A percentile compares a stretch with the other conserved stretches of the same genome.
These are phyloP conservation scores for Rhysida immarginata DNA, from an alignment of 1,140 invertebrate genomes.

Conservation along the genomic window DNA sequence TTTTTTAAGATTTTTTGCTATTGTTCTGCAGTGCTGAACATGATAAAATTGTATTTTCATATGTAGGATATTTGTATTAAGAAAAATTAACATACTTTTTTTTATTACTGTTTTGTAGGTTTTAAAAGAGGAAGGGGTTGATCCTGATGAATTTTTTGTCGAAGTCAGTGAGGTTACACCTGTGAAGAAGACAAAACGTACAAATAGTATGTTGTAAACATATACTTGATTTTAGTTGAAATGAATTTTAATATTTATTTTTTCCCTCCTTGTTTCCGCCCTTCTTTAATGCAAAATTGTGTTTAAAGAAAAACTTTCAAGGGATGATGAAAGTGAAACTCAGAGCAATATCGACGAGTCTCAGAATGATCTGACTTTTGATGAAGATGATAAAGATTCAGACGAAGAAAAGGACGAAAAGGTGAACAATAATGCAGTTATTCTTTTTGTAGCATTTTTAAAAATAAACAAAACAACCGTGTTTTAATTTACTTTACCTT, in stretches of 20 bases:
- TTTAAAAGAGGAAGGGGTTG: conserved; percentile 57
- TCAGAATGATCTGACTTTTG: conserved; percentile 6
- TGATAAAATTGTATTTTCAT: too few species aligned
- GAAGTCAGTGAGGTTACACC: conserved; percentile 28
- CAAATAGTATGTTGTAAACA: neutral
- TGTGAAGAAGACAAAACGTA: conserved; percentile 15
- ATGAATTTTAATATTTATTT: conserved; percentile 14
- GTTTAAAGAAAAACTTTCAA: conserved; percentile 8
- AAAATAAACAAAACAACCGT: too few species aligned
- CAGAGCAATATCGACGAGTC: conserved; percentile 10
- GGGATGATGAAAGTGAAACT: conserved; percentile 11
- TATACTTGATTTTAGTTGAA: neutral
- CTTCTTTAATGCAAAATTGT: neutral
- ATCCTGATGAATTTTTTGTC: conserved; percentile 59
- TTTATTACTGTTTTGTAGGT: conserved; percentile 48
- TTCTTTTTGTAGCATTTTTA: too few species aligned
- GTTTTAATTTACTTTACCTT: too few species aligned
- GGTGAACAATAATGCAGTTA: conserved; percentile 1
- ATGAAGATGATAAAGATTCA: conserved; percentile 9
- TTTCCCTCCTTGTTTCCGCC: neutral
- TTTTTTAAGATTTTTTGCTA: too few species aligned
- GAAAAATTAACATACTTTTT: too few species aligned
- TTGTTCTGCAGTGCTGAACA: too few species aligned
- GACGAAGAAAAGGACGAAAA: conserved; percentile 8
- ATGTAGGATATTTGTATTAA: too few species aligned